phyloP scores from a whole-genome alignment of 1,140 invertebrate species.

The Bombus vancouverensis region DNA sequence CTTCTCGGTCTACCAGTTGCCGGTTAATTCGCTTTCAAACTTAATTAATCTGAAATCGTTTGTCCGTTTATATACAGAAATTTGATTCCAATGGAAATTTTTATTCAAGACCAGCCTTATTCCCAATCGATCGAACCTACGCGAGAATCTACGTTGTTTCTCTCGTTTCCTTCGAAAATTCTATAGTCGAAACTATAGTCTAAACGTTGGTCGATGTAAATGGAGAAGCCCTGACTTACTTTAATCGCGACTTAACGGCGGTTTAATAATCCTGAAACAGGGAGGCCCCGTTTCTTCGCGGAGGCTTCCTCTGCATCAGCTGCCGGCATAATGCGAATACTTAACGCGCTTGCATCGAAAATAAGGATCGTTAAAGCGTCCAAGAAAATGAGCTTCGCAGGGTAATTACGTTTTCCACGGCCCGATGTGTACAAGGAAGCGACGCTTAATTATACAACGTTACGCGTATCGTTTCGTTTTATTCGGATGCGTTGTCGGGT shows the following conservation, averaged over 20 bases:
- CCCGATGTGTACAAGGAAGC: neutral
- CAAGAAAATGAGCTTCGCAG: slow-evolving; percentile 4
- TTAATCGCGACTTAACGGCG: neutral
- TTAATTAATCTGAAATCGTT: too few species aligned
- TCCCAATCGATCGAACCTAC: too few species aligned
- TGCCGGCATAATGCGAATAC: neutral
- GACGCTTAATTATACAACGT: slow-evolving; percentile 5
- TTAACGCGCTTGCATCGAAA: slow-evolving; percentile 1
- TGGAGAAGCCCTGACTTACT: neutral
- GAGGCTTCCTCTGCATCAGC: neutral
- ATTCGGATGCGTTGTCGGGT: neutral
- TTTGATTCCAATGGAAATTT: too few species aligned
- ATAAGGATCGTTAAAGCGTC: neutral
- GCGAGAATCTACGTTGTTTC: too few species aligned
- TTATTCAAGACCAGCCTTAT: too few species aligned
- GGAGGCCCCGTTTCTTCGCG: neutral
- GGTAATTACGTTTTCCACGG: slow-evolving; percentile 12
- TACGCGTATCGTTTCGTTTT: neutral
- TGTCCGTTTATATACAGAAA: too few species aligned
- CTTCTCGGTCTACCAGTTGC: too few species aligned
- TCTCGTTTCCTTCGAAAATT: too few species aligned
- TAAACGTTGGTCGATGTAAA: too few species aligned
- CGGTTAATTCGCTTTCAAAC: too few species aligned
- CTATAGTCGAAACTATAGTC: too few species aligned
- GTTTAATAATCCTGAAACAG: neutral